A percentile compares a stretch with the other conserved stretches of the same genome.
Conservation (phyloP, 1,140 invertebrate species). For the Araneus ventricosus region DNA sequence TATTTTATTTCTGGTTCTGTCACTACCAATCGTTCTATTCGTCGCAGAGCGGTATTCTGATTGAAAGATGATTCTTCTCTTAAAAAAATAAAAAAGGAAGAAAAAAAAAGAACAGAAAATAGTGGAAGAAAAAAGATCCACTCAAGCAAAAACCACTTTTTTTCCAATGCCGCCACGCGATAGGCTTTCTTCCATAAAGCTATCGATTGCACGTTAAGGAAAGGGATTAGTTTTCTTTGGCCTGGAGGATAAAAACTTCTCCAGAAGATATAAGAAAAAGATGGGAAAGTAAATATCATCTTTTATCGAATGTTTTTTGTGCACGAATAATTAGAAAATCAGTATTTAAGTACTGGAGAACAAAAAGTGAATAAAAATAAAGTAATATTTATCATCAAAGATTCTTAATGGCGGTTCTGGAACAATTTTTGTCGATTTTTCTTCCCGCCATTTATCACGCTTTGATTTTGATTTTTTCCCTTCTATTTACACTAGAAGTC, state of each 20-base stretch:
- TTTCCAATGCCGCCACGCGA: not conserved
- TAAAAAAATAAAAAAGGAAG: not conserved
- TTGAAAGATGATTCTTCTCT: slow-evolving; percentile 37
- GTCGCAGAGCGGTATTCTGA: slow-evolving; percentile 5
- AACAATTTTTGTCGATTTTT: not conserved
- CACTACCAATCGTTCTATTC: not conserved
- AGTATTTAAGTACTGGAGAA: slow-evolving; percentile 17
- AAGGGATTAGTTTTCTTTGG: not conserved
- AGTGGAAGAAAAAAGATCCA: not conserved
- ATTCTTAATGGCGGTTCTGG: slow-evolving; percentile 2
- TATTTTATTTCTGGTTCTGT: not conserved
- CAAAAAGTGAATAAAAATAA: slow-evolving; percentile 15
- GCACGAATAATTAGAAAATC: slow-evolving; percentile 40
- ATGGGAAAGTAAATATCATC: slow-evolving; percentile 37
- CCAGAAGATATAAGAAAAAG: slow-evolving; percentile 5
- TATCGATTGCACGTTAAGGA: slow-evolving; percentile 48
- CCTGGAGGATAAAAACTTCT: not conserved
- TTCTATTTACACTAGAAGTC: not conserved
- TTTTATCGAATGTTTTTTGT: slow-evolving; percentile 40
- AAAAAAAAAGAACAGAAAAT: not conserved
- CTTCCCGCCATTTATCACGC: not conserved
- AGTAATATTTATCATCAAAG: slow-evolving; percentile 12
- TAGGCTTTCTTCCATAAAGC: not conserved
- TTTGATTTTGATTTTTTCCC: not conserved
- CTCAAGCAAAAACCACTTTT: slow-evolving; percentile 30